phyloP scores from a whole-genome alignment of 2,888 invertebrate species.

The Lasioglossum pauxillum region DNA sequence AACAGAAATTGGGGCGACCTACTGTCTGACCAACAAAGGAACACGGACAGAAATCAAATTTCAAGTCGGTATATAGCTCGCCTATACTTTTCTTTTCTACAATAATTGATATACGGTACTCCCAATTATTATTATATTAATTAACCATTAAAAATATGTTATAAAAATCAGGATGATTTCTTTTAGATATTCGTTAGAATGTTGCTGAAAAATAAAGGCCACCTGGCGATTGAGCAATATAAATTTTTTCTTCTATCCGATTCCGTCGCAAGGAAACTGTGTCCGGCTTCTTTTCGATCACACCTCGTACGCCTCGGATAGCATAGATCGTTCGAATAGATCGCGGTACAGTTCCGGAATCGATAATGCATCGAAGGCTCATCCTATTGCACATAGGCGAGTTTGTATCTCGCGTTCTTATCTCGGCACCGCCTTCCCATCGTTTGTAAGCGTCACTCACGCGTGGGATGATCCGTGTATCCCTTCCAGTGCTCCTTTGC shows the following conservation, averaged over 20 bases:
- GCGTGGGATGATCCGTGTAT: constrained; percentile 64
- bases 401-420: constrained; percentile 49
- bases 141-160: background rate
- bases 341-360: constrained; percentile 45
- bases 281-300: background rate
- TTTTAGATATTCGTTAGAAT: too few species aligned
- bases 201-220: too few species aligned
- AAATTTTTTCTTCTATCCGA: background rate
- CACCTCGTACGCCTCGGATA: background rate
- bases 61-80: background rate
- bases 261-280: background rate
- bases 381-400: constrained; percentile 24
- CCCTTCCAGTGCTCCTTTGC: constrained; percentile 42
- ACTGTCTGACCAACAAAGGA: background rate
- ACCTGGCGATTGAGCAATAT: too few species aligned
- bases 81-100: background rate
- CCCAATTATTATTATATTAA: background rate
- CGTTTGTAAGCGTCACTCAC: constrained; percentile 41
- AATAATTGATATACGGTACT: background rate
- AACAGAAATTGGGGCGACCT: constrained; percentile 7
- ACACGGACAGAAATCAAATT: background rate
- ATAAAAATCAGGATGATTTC: background rate
- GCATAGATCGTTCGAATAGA: background rate
- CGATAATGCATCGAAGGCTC: constrained; percentile 39
- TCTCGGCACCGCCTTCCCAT: constrained; percentile 63